Percentiles rank a stretch among this genome's conserved stretches.
Evolutionary conservation across 2,888 invertebrate genomes (phyloP).

Genomic region (Tetanocera ferruginea): DNA sequence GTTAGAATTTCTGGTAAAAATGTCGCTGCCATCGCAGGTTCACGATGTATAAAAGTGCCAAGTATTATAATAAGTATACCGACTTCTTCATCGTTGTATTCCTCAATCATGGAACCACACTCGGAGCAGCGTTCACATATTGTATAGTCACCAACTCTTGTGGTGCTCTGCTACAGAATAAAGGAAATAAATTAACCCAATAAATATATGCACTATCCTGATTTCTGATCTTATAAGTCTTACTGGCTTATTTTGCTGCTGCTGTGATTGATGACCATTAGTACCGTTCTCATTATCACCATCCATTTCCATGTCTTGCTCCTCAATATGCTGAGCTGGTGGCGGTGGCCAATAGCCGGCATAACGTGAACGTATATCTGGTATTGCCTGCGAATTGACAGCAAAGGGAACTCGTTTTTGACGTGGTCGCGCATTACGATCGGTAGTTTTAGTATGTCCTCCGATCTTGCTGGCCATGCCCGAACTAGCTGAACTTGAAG

Average conservation of each 20-base stretch:
- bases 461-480: constrained; percentile 14
- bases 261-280: constrained; percentile 53
- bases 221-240: not conserved
- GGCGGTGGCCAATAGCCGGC: constrained; percentile 74
- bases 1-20: constrained; percentile 91
- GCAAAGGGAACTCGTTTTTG: constrained; percentile 73
- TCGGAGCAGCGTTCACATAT: constrained; percentile 82
- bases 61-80: constrained; percentile 93
- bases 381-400: constrained; percentile 72
- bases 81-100: constrained; percentile 97
- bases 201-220: not conserved
- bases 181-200: not conserved
- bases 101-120: constrained; percentile 89
- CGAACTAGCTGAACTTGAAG: not conserved
- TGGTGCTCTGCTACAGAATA: constrained; percentile 71
- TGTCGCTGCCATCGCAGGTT: constrained; percentile 94
- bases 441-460: constrained; percentile 61
- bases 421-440: constrained; percentile 67
- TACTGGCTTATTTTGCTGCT: constrained; percentile 56
- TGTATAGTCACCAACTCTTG: constrained; percentile 79
- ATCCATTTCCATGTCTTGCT: constrained; percentile 60
- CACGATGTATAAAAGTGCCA: constrained; percentile 96
- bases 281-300: constrained; percentile 53
- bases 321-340: constrained; percentile 60
- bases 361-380: constrained; percentile 71